Conservation (phyloP, 2,113 vertebrate genomes). For the Entelurus aequoreus region DNA sequence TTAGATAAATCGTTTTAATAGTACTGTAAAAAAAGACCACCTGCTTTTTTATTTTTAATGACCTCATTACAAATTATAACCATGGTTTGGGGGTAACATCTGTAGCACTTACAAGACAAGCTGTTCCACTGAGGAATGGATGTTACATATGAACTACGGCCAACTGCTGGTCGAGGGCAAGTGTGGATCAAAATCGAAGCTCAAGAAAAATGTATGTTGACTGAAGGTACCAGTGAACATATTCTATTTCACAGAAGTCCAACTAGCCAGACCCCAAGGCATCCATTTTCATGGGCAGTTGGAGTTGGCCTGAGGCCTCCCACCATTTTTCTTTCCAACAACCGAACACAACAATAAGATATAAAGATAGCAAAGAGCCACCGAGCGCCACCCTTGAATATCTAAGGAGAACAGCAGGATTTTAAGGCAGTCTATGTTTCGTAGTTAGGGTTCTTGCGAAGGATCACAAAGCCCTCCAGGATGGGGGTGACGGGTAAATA, state of each 20-base stretch:
- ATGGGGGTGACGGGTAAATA: slow-evolving; percentile 92
- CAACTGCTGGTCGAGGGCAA: slow-evolving; percentile 26
- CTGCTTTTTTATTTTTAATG: slow-evolving; percentile 50
- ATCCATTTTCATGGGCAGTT: slow-evolving; percentile 33
- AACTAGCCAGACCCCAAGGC: slow-evolving; percentile 30
- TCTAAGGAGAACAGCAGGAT: not conserved
- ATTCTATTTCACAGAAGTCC: slow-evolving; percentile 28
- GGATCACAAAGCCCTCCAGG: slow-evolving; percentile 95
- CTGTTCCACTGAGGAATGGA: slow-evolving; percentile 17
- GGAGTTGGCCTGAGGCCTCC: slow-evolving; percentile 22
- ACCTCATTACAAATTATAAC: slow-evolving; percentile 57
- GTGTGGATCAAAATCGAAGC: slow-evolving; percentile 24
- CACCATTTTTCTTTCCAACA: slow-evolving; percentile 40
- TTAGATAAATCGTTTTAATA: slow-evolving; percentile 61
- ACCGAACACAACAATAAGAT: slow-evolving; percentile 46
- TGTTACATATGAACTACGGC: slow-evolving; percentile 2
- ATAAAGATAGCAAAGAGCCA: slow-evolving; percentile 42
- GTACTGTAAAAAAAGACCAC: slow-evolving; percentile 66
- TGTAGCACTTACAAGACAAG: slow-evolving; percentile 17
- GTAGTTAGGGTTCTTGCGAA: slow-evolving; percentile 96
- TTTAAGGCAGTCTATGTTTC: slow-evolving; percentile 71
- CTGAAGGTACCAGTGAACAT: slow-evolving; percentile 33
- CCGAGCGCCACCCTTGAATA: slow-evolving; percentile 24
- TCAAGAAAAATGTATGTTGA: slow-evolving; percentile 26
- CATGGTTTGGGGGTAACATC: slow-evolving; percentile 1